A percentile compares a stretch with the other conserved stretches of the same genome.
Evolutionary conservation across 2,797 vertebrate genomes (phyloP).

Genomic region (Otolemur crassicaudatus): DNA sequence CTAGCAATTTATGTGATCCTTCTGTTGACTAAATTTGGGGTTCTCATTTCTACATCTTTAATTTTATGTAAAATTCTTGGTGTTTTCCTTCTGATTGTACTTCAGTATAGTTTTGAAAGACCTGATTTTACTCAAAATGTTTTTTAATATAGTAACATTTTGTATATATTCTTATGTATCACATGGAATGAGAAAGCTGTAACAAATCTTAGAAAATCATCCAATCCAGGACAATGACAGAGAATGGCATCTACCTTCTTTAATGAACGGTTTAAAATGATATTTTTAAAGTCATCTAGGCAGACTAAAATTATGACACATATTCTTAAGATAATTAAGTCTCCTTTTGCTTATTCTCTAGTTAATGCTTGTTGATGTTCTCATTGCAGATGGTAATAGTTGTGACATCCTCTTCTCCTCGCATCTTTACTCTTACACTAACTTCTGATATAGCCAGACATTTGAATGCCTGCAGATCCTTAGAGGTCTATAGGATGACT

Average conservation of each 20-base stretch:
- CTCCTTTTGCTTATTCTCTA: not conserved
- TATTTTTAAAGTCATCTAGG: not conserved
- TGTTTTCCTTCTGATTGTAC: not conserved
- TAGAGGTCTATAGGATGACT: not conserved
- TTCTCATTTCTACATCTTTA: not conserved
- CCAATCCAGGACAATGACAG: not conserved
- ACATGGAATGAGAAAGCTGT: not conserved
- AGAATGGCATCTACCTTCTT: not conserved
- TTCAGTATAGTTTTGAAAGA: not conserved
- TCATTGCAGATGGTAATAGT: not conserved
- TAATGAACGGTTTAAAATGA: not conserved
- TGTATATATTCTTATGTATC: not conserved
- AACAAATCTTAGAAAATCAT: not conserved
- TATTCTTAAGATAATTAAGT: not conserved
- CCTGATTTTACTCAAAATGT: not conserved
- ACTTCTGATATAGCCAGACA: not conserved
- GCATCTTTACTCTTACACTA: not conserved
- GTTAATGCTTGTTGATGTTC: not conserved
- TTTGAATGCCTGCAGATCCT: not conserved
- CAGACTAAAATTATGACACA: not conserved
- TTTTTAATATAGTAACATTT: not conserved
- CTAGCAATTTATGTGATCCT: not conserved
- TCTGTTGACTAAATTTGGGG: not conserved
- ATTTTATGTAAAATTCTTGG: not conserved
- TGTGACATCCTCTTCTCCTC: not conserved